Evolutionary conservation across 1,140 invertebrate species (phyloP).

Genomic region (Halictus rubicundus): DNA sequence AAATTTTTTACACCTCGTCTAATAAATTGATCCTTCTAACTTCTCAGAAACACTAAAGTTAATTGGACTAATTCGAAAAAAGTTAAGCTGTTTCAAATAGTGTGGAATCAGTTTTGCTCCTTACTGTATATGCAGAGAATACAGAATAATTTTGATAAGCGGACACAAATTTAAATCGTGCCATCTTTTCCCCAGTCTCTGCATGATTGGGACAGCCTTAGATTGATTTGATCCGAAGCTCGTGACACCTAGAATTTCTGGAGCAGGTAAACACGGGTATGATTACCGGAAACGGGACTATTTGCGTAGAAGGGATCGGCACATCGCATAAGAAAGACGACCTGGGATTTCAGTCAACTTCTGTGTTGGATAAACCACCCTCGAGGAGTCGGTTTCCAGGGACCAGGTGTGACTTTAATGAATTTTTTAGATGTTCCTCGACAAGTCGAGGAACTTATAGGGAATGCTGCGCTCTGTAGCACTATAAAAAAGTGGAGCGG

Average conservation of each 20-base stretch:
- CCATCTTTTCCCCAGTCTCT: no score
- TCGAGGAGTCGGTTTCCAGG: neutral
- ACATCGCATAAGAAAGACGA: neutral
- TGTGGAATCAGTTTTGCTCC: no score
- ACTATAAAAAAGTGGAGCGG: neutral
- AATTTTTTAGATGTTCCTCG: slow-evolving; percentile 2
- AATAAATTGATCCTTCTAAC: no score
- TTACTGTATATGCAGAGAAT: no score
- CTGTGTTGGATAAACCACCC: neutral
- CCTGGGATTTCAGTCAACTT: neutral
- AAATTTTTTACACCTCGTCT: no score
- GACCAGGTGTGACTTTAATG: slow-evolving; percentile 8
- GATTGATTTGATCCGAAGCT: neutral
- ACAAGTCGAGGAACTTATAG: neutral
- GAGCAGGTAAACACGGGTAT: neutral
- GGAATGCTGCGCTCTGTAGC: neutral
- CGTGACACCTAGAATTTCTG: neutral
- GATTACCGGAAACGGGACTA: neutral
- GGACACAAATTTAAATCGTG: no score
- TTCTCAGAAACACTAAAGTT: no score
- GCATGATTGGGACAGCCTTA: neutral
- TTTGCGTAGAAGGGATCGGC: neutral
- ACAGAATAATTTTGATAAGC: no score
- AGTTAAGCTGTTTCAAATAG: no score
- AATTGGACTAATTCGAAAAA: no score